Evolutionary conservation across 35 echinoderm and acorn worm species (phyloP).

Genomic region (Heliocidaris erythrogramma): DNA sequence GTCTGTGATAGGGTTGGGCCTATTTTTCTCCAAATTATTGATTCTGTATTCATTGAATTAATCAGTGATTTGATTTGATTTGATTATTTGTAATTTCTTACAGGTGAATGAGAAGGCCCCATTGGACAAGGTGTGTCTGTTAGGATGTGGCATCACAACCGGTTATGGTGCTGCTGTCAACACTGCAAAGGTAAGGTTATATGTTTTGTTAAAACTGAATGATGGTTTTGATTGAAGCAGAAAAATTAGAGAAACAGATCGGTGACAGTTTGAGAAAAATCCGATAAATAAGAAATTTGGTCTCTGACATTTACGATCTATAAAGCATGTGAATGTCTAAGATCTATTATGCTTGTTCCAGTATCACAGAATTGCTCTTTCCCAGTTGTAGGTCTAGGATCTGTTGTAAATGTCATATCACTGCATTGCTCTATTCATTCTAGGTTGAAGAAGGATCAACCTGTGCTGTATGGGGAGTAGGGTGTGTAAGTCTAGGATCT

Average conservation of each 20-base stretch:
- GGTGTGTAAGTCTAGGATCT: constrained; percentile 83
- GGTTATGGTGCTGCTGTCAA: constrained; percentile 93
- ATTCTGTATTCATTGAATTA: too few species aligned
- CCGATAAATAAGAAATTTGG: not conserved
- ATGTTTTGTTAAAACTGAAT: not conserved
- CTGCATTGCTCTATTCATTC: too few species aligned
- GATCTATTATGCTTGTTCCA: constrained; percentile 54
- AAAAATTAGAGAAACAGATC: too few species aligned
- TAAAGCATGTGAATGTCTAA: constrained; percentile 71
- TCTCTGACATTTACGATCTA: not conserved
- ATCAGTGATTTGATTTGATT: too few species aligned
- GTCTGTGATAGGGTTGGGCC: too few species aligned
- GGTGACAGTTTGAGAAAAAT: too few species aligned
- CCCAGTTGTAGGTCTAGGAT: constrained; percentile 71
- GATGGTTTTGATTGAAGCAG: not conserved
- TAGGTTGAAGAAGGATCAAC: constrained; percentile 85
- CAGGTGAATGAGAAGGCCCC: constrained; percentile 86
- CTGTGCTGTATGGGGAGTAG: constrained; percentile 90
- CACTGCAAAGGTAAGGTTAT: constrained; percentile 81
- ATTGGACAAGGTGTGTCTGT: constrained; percentile 91
- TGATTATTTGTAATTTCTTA: not conserved
- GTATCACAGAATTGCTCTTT: too few species aligned
- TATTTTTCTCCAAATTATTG: too few species aligned
- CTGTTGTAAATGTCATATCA: constrained; percentile 24
- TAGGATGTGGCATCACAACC: constrained; percentile 95